Base-by-base conservation (phyloP, 2,797 vertebrate species). In the Loris lydekkerianus region DNA sequence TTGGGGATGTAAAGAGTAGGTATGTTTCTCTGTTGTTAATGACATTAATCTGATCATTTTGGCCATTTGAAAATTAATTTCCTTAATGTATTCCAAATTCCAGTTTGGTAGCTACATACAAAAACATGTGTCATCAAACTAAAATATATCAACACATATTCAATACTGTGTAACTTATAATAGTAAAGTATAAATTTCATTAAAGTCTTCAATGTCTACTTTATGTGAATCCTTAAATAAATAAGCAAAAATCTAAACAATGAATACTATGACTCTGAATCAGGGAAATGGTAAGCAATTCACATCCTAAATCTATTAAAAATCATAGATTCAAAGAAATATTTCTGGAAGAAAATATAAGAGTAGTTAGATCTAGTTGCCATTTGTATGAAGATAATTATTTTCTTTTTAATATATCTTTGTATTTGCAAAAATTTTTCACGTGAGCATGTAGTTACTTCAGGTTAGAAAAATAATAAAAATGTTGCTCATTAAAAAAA, bases 51-150 rank as follows among this genome's bases (percentile, higher is more conserved):
- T 95, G 82, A 93, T 94, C 58, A 73, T 76, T 92, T 85, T 83
- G 88, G 75, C 4, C 43, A 93, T 34, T 67, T 75, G 46, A 86
- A 93, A 96, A 95, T 92, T 92, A 96, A 92, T 90, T 93, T 87
- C 56, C 76, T 72, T 56, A 93, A 93, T 80, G 20, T 85, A 60
- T 77, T 94, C 69, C 75, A 43, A 13, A 82, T 29, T 83, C 43
- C 85, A 63, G 37, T 72, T 90, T 93, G 31, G 46, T 61, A 81
- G 58, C 75, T 94, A 94, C 76, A 34, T 27, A 83, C 10, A 95
- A 95, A 94, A 82, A 65, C 8, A 63, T 43, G 31, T 65, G 6
- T 88, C 73, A 94, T 60, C 21, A 58, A 95, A 93, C 46, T 72
- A 46, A 89, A 43, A 2, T 92, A 27, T 43, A 94, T 77, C 34